phyloP scores from a whole-genome alignment of 2,113 vertebrate genomes.

The Sebastes schlegelii region DNA sequence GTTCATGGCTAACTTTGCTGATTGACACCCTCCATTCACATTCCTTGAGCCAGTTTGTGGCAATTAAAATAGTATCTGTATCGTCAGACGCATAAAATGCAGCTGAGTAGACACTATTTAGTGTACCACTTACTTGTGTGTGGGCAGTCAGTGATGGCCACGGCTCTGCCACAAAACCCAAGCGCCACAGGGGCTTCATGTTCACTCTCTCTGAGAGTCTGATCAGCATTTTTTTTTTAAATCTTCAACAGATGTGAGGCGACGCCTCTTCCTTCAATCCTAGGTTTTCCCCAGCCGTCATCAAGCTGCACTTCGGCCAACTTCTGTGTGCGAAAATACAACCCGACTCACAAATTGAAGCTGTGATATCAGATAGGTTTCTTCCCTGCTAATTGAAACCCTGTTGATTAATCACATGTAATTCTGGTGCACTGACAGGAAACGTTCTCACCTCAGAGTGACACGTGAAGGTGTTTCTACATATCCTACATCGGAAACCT shows the following conservation, averaged over 20 bases:
- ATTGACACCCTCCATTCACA: too few relatives aligned
- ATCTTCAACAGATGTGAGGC: background rate
- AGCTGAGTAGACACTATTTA: background rate
- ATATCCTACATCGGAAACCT: background rate
- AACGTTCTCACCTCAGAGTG: background rate
- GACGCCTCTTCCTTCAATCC: background rate
- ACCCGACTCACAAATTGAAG: background rate
- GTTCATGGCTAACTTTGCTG: too few relatives aligned
- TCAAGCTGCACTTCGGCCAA: background rate
- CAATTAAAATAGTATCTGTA: background rate
- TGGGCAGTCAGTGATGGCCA: background rate
- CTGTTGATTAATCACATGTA: conserved; percentile 8
- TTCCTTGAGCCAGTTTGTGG: background rate
- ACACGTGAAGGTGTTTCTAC: conserved; percentile 11
- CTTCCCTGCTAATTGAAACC: background rate
- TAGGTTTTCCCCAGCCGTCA: background rate
- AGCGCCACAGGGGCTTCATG: background rate
- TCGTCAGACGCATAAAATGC: background rate
- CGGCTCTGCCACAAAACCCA: background rate
- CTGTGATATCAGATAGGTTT: background rate
- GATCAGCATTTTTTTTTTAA: background rate
- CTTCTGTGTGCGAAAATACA: background rate
- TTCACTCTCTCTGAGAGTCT: background rate
- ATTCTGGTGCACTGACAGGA: background rate
- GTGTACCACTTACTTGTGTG: background rate